phyloP scores from a whole-genome alignment of 2,113 vertebrate species.

The Mastomys natalensis region DNA sequence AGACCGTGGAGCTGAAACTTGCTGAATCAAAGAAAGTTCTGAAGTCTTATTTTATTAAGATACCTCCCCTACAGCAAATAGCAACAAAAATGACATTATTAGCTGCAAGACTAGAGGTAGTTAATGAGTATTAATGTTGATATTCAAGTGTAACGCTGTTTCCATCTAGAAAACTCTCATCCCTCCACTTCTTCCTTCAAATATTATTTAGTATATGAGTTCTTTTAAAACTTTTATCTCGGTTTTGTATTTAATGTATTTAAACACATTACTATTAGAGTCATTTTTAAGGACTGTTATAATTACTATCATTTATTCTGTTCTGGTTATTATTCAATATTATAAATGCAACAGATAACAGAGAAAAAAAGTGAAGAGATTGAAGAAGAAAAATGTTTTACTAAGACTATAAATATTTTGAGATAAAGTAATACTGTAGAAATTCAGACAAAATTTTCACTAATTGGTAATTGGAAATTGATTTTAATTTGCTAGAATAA shows the following conservation, averaged over 20 bases:
- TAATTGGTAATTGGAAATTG: not conserved
- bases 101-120: not conserved
- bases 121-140: not conserved
- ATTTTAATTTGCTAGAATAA: not conserved
- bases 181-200: not conserved
- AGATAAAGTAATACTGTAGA: not conserved
- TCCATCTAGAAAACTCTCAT: not conserved
- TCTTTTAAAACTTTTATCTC: not conserved
- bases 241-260: not conserved
- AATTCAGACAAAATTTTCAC: not conserved
- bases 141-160: not conserved
- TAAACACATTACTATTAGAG: not conserved
- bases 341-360: slow-evolving; percentile 6
- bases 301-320: not conserved
- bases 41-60: not conserved
- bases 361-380: not conserved
- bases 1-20: not conserved
- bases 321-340: slow-evolving; percentile 14
- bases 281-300: not conserved
- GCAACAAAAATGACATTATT: not conserved
- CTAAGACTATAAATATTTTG: slow-evolving; percentile 4
- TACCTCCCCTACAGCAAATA: not conserved
- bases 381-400: not conserved
- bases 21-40: not conserved
- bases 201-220: not conserved